Conservation (phyloP, 2,888 invertebrate genomes). For the Caenorhabditis zanzibari region DNA sequence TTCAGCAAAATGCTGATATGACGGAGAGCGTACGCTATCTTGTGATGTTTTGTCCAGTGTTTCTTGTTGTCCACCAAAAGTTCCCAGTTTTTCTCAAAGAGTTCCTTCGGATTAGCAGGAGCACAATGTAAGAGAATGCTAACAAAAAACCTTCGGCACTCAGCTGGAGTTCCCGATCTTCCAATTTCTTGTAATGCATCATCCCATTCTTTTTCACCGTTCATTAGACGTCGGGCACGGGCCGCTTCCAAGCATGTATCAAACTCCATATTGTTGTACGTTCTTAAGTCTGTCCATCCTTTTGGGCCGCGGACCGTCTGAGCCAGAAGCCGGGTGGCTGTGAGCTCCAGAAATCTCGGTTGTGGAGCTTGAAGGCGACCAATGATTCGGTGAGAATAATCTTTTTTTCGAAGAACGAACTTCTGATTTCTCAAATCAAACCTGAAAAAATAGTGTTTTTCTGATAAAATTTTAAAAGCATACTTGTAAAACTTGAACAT, state of each 20-base stretch:
- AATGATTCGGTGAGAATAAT: not conserved
- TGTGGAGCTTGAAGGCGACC: conserved; percentile 36
- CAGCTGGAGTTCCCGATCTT: not conserved
- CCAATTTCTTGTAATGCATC: conserved; percentile 17
- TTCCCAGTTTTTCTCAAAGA: not conserved
- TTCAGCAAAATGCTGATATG: too few relatives aligned
- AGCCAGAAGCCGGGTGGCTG: conserved; percentile 39
- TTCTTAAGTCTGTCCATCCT: conserved; percentile 29
- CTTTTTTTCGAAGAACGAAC: conserved; percentile 13
- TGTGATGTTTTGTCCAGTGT: conserved; percentile 30
- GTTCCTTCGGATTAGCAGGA: conserved; percentile 6
- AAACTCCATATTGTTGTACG: not conserved
- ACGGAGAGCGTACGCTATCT: not conserved
- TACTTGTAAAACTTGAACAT: conserved; percentile 10
- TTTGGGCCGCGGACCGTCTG: not conserved
- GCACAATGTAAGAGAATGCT: conserved; percentile 9
- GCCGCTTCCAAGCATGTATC: conserved; percentile 39
- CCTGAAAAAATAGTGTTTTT: too few relatives aligned
- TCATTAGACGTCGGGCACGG: conserved; percentile 34
- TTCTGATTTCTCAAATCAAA: not conserved
- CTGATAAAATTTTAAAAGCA: too few relatives aligned
- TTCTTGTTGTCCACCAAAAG: not conserved
- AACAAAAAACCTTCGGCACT: not conserved
- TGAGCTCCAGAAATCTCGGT: conserved; percentile 37
- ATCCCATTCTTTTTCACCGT: conserved; percentile 47